These are phyloP conservation scores for Sarcoramphus papa DNA, from an alignment of 2,797 vertebrate genomes.

Conservation along the genomic window DNA sequence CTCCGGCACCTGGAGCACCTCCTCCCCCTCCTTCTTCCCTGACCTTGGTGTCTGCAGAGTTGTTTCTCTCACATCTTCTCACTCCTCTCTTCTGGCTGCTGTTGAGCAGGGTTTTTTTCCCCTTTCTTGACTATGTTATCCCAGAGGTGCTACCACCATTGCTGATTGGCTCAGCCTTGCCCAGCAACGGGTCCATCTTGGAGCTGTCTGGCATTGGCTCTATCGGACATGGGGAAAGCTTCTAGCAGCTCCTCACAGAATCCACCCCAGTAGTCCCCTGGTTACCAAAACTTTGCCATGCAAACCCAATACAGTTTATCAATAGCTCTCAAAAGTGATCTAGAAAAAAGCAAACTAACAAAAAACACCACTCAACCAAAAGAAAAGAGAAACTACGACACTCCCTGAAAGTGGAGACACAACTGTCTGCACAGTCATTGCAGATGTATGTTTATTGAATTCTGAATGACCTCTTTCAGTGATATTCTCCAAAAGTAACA, in stretches of 20 bases:
- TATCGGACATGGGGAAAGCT: neutral
- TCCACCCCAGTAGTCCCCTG: neutral
- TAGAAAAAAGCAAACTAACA: neutral
- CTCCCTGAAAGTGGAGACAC: neutral
- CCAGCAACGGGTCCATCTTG: fast-evolving
- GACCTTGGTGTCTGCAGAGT: neutral
- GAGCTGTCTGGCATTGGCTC: neutral
- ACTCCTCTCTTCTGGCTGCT: neutral
- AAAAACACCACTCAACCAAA: neutral
- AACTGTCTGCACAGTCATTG: neutral
- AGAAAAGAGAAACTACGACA: neutral
- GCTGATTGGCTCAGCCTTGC: neutral
- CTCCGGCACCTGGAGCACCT: neutral
- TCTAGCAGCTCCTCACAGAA: neutral
- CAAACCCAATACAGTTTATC: neutral
- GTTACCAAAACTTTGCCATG: neutral
- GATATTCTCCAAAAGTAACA: neutral
- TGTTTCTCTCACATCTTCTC: neutral
- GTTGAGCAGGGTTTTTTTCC: neutral
- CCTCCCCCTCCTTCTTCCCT: neutral
- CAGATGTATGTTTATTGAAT: neutral
- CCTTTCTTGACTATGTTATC: neutral
- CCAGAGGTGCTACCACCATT: fast-evolving
- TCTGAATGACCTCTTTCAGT: neutral
- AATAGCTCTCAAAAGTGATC: neutral